Evolutionary conservation across 2,888 invertebrate species (phyloP), one percentile per base, ranked within the genome.

Genomic region (Dendrolimus houi): DNA sequence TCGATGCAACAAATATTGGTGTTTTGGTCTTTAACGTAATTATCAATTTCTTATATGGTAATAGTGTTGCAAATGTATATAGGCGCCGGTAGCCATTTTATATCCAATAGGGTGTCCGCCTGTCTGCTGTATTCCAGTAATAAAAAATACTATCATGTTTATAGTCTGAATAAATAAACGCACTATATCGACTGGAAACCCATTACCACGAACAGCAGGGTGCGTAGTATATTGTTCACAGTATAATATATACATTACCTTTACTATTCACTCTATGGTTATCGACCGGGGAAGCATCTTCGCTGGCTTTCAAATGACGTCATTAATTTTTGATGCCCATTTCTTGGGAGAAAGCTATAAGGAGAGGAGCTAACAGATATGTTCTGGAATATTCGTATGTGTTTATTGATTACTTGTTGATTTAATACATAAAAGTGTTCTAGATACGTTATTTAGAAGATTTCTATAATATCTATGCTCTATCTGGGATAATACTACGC

Each of bases 201-300:
- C 55, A 58, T 58, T 58, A 58, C 52, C 56, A 55, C 57, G 54
- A 53, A 41, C 29, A 42, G 53, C 42, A 41, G 57, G 12, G 52
- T 6, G 42, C 52, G 54, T 62, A 65, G 64, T 60, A 64, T 64
- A 70, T 66, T 64, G 65, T 70, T 71, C 72, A 78, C 84, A 81
- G 88, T 83, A 88, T 88, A 88, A 88, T 87, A 86, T 88, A 85
- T 81, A 56, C 87, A 87, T 89, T 87, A 88, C 72, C 75, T 62
- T 64, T 74, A 80, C 81, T 79, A 79, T 78, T 76, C 77, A 71
- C 76, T 83, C 82, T 81, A 86, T 87, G 78, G 86, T 85, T 77
- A 85, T 87, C 84, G 83, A 66, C 69, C 75, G 75, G 78, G 83
- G 85, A 80, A 83, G 85, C 86, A 79, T 83, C 81, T 86, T 85